phyloP scores from a whole-genome alignment of 2,888 invertebrate species.

The Pseudoips prasinana region DNA sequence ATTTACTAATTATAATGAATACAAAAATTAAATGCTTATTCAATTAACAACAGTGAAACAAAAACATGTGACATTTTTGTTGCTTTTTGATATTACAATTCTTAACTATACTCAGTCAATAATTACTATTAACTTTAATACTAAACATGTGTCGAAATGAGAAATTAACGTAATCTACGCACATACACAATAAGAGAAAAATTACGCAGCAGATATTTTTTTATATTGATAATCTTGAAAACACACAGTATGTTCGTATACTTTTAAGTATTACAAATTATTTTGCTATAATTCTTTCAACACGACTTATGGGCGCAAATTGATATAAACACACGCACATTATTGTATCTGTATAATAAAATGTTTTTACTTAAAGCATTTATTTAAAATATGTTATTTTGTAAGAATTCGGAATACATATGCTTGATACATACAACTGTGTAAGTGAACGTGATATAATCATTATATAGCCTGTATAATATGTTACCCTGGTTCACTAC shows the following conservation, averaged over 20 bases:
- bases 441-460: slow-evolving; percentile 39
- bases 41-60: slow-evolving; percentile 58
- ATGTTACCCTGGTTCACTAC: slow-evolving; percentile 66
- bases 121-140: slow-evolving; percentile 61
- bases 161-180: slow-evolving; percentile 26
- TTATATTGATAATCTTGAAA: slow-evolving; percentile 16
- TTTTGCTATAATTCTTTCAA: too few relatives aligned
- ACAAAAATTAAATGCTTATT: slow-evolving; percentile 73
- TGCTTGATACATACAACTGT: slow-evolving; percentile 40
- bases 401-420: slow-evolving; percentile 37
- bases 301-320: too few relatives aligned
- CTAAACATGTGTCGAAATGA: slow-evolving; percentile 50
- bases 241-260: slow-evolving; percentile 32
- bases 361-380: slow-evolving; percentile 10
- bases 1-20: slow-evolving; percentile 30
- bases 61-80: slow-evolving; percentile 45
- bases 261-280: slow-evolving; percentile 11
- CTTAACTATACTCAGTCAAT: slow-evolving; percentile 77
- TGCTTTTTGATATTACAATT: slow-evolving; percentile 43
- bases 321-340: too few relatives aligned
- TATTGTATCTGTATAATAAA: too few relatives aligned
- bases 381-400: slow-evolving; percentile 21
- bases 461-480: slow-evolving; percentile 40
- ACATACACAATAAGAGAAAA: slow-evolving; percentile 30
- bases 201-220: slow-evolving; percentile 21